phyloP scores from a whole-genome alignment of 1,140 invertebrate genomes.

The Trichonephila inaurata region DNA sequence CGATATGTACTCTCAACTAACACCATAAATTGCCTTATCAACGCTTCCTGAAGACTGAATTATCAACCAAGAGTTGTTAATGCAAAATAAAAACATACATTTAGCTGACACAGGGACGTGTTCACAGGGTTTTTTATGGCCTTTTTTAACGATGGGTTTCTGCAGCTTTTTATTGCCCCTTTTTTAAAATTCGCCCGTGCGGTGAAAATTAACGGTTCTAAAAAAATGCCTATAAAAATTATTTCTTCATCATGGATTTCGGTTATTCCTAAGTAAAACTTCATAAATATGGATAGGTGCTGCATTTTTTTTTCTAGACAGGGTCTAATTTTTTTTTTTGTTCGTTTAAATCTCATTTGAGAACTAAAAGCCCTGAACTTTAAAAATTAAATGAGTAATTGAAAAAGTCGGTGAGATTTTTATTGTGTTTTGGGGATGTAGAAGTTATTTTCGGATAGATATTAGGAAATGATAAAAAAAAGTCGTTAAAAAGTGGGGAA shows the following conservation, averaged over 20 bases:
- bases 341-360: not conserved
- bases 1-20: not conserved
- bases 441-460: too few relatives aligned
- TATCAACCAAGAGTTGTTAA: constrained; percentile 9
- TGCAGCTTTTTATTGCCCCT: not conserved
- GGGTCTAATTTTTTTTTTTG: not conserved
- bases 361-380: not conserved
- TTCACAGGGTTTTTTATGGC: constrained; percentile 1
- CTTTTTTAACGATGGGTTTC: not conserved
- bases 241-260: constrained; percentile 10
- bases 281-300: not conserved
- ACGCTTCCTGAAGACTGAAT: not conserved
- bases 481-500: too few relatives aligned
- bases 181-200: constrained; percentile 4
- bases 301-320: not conserved
- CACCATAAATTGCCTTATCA: constrained; percentile 24
- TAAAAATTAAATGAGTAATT: not conserved
- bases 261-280: not conserved
- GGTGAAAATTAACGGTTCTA: constrained; percentile 14
- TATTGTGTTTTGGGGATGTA: not conserved
- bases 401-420: not conserved
- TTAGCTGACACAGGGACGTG: not conserved
- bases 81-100: constrained; percentile 29
- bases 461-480: too few relatives aligned
- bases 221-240: constrained; percentile 4